Evolutionary conservation across 1,140 invertebrate genomes (phyloP).

Genomic region (Apis florea): DNA sequence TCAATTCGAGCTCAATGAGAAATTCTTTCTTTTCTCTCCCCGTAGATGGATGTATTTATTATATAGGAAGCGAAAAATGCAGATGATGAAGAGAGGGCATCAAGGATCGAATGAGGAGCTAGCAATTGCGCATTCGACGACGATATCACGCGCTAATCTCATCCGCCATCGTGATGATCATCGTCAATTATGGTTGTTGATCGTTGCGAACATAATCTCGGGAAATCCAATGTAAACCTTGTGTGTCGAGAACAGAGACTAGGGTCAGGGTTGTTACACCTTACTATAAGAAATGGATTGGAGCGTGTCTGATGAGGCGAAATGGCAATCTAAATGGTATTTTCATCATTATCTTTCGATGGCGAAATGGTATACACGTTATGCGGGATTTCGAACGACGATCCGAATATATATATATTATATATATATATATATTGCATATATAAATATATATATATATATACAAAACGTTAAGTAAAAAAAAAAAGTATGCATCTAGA

Average conservation of each 20-base stretch:
- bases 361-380: too few relatives aligned
- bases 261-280: conserved; percentile 58
- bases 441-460: too few relatives aligned
- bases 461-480: too few relatives aligned
- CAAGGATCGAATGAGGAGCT: neutral
- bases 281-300: conserved; percentile 81
- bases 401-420: neutral
- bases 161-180: conserved; percentile 11
- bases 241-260: conserved; percentile 56
- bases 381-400: neutral
- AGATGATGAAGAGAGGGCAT: neutral
- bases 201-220: conserved; percentile 15
- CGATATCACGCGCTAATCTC: conserved; percentile 15
- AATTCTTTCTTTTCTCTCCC: conserved; percentile 19
- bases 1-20: conserved; percentile 1
- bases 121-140: conserved; percentile 15
- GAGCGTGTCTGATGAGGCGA: conserved; percentile 72
- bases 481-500: conserved; percentile 27
- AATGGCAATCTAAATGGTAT: neutral
- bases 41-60: neutral
- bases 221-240: conserved; percentile 80
- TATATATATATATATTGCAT: too few relatives aligned
- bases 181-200: conserved; percentile 32
- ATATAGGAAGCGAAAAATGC: neutral
- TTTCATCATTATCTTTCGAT: too few relatives aligned